Conservation (phyloP, 2,888 invertebrate genomes). For the Stenurella melanura region DNA sequence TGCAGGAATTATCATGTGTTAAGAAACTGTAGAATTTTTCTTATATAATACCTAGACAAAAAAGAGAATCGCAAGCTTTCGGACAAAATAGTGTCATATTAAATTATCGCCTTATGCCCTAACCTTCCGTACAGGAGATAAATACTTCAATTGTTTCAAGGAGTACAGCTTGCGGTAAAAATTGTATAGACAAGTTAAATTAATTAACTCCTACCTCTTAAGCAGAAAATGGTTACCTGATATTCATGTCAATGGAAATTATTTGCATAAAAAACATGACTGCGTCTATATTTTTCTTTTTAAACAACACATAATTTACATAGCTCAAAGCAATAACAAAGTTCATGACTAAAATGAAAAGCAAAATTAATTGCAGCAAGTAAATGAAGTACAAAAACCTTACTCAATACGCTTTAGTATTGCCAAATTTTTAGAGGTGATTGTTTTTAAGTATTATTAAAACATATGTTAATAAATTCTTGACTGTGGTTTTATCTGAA, state of each 20-base stretch:
- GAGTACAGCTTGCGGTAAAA: background rate
- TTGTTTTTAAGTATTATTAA: too few relatives aligned
- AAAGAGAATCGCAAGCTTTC: too few relatives aligned
- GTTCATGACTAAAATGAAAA: background rate
- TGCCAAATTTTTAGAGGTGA: too few relatives aligned
- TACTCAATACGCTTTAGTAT: too few relatives aligned
- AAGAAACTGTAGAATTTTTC: too few relatives aligned
- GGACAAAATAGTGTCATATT: too few relatives aligned
- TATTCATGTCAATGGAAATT: background rate
- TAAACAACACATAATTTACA: background rate
- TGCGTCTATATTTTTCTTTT: background rate
- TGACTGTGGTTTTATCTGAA: too few relatives aligned
- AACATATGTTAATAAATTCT: too few relatives aligned
- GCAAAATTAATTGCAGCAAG: too few relatives aligned
- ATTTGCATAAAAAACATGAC: background rate
- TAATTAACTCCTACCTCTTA: slow-evolving; percentile 7
- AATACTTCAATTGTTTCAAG: background rate
- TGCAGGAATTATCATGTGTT: too few relatives aligned
- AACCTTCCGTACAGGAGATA: background rate
- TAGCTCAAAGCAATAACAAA: background rate
- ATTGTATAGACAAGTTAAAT: background rate
- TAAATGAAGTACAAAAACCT: too few relatives aligned
- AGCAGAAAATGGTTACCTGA: slow-evolving; percentile 3
- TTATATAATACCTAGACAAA: too few relatives aligned
- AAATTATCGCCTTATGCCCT: background rate